These are phyloP conservation scores for Tubiluchus corallicola DNA, from an alignment of 2,888 invertebrate genomes.

Conservation along the genomic window DNA sequence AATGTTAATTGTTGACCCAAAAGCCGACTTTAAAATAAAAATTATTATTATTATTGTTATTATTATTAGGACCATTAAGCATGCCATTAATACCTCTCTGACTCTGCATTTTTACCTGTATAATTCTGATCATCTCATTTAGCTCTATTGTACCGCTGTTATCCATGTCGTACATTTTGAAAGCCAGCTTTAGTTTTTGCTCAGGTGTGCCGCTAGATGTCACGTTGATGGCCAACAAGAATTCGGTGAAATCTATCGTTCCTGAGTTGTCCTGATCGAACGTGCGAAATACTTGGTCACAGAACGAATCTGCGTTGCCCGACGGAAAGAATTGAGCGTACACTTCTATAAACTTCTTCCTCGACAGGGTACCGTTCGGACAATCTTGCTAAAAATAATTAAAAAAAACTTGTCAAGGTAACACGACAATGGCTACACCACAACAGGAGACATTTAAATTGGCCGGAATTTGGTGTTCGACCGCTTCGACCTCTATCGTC, in stretches of 20 bases:
- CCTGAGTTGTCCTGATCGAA: conserved; percentile 98
- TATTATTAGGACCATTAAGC: too few relatives aligned
- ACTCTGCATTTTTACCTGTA: too few relatives aligned
- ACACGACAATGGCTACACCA: too few relatives aligned
- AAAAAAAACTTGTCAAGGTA: too few relatives aligned
- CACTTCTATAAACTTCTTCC: conserved; percentile 94
- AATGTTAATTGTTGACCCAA: too few relatives aligned
- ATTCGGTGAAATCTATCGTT: conserved; percentile 96
- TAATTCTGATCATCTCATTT: conserved; percentile 97
- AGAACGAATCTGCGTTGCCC: conserved; percentile 92
- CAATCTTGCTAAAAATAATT: conserved; percentile 77
- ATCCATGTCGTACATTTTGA: conserved; percentile 96
- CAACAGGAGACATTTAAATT: too few relatives aligned
- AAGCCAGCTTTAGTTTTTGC: conserved; percentile 96
- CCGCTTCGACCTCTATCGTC: too few relatives aligned
- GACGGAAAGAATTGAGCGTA: conserved; percentile 99
- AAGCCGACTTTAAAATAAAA: neutral
- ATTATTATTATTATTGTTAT: too few relatives aligned
- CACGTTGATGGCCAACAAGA: conserved; percentile 89
- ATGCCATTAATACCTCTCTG: neutral
- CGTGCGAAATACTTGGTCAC: conserved; percentile 93
- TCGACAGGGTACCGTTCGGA: conserved; percentile 83
- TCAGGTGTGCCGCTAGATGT: conserved; percentile 93
- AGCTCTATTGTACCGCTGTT: conserved; percentile 95
- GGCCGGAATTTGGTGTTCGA: too few relatives aligned